A percentile compares a stretch with the other conserved stretches of the same genome.
phyloP scores from a whole-genome alignment of 1,140 invertebrate species.

The Drosophila lacertosa region DNA sequence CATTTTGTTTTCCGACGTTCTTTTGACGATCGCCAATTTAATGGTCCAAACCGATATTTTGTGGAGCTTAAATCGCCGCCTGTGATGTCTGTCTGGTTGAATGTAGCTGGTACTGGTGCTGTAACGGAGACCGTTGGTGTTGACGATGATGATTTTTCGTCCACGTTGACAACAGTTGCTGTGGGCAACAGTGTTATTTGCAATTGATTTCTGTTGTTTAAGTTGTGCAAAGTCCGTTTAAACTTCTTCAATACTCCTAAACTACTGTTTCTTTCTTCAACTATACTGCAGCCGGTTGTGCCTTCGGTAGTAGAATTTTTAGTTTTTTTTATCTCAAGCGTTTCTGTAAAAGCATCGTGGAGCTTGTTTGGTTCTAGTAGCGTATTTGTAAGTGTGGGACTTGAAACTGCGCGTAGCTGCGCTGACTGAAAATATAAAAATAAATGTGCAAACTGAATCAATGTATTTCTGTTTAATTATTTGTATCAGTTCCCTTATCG shows the following conservation, averaged over 20 bases:
- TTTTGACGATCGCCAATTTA: slow-evolving; percentile 89
- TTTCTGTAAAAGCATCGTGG: slow-evolving; percentile 17
- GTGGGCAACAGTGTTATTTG: slow-evolving; percentile 41
- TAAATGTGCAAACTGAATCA: not conserved
- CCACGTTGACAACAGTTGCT: slow-evolving; percentile 31
- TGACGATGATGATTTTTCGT: slow-evolving; percentile 63
- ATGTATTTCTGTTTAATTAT: not conserved
- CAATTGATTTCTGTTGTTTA: slow-evolving; percentile 71
- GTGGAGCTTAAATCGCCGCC: slow-evolving; percentile 43
- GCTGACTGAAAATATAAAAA: slow-evolving; percentile 60
- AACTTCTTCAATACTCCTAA: slow-evolving; percentile 88
- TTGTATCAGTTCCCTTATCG: not conserved
- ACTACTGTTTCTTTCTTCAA: slow-evolving; percentile 8
- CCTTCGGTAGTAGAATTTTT: not conserved
- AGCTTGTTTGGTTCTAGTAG: slow-evolving; percentile 12
- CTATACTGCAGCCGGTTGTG: not conserved
- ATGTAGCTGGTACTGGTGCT: slow-evolving; percentile 11
- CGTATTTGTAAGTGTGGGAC: slow-evolving; percentile 68
- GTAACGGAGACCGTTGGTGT: slow-evolving; percentile 78
- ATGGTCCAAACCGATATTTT: slow-evolving; percentile 87
- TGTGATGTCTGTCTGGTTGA: slow-evolving; percentile 13
- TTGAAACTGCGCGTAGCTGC: slow-evolving; percentile 79
- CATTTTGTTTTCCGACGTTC: slow-evolving; percentile 89
- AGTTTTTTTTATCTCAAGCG: not conserved
- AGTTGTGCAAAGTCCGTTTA: slow-evolving; percentile 88